Conservation (phyloP, 2,797 vertebrate species). For the Intellagama lesueurii region DNA sequence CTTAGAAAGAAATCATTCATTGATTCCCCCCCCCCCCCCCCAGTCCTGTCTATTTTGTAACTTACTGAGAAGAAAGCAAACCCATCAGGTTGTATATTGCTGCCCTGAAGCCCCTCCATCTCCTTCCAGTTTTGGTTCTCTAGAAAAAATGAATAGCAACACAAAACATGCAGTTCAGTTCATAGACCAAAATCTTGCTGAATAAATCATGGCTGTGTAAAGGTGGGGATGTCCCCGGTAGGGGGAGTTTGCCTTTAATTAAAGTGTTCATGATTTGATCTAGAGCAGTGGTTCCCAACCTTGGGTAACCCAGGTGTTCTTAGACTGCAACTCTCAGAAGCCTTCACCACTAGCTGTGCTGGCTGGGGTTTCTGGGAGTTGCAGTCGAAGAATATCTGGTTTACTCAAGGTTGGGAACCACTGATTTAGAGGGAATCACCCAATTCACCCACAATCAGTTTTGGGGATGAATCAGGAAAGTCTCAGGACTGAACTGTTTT, state of each 20-base stretch:
- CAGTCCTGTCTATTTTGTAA: not conserved
- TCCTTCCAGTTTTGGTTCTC: not conserved
- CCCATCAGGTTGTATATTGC: not conserved
- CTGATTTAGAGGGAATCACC: no score
- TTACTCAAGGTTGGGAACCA: not conserved
- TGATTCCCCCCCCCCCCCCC: not conserved
- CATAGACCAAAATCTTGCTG: no score
- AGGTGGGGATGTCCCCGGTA: no score
- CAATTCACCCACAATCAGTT: no score
- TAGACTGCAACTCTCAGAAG: not conserved
- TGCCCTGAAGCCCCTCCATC: not conserved
- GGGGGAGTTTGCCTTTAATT: no score
- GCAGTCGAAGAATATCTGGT: not conserved
- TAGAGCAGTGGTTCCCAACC: no score
- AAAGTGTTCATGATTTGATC: no score
- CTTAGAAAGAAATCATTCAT: accelerated
- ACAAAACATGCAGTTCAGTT: no score
- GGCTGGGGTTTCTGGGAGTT: not conserved
- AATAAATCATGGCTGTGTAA: no score
- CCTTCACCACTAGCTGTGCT: not conserved
- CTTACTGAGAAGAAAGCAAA: not conserved
- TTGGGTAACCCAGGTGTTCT: not conserved
- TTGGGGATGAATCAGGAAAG: no score
- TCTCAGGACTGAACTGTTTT: no score
- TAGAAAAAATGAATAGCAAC: not conserved